A percentile compares a stretch with the other conserved stretches of the same genome.
Evolutionary conservation across 2,888 invertebrate genomes (phyloP).

Genomic region (Volucella zonaria): DNA sequence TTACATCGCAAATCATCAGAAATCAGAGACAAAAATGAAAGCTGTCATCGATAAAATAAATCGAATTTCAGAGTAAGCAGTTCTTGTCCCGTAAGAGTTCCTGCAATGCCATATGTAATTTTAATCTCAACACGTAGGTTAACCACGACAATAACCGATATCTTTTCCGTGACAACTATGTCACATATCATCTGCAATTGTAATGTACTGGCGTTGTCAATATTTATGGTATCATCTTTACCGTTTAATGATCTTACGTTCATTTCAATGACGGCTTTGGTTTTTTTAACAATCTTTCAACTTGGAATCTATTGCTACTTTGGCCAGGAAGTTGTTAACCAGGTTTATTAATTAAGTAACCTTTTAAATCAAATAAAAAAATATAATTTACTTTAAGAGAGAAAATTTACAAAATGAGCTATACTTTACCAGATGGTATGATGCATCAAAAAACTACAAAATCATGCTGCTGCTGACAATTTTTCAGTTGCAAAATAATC

Average conservation of each 20-base stretch:
- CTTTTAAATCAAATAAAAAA: no score
- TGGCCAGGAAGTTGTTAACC: slow-evolving; percentile 11
- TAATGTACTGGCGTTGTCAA: background rate
- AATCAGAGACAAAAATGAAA: background rate
- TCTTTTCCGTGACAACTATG: slow-evolving; percentile 12
- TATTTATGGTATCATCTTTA: slow-evolving; percentile 9
- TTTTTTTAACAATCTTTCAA: background rate
- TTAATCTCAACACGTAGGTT: background rate
- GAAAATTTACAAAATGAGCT: background rate
- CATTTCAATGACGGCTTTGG: background rate
- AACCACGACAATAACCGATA: background rate
- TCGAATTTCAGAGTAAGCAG: background rate
- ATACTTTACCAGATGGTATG: background rate
- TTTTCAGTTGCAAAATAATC: background rate
- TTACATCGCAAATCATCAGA: background rate
- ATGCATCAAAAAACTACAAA: slow-evolving; percentile 1
- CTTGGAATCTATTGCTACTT: slow-evolving; percentile 24
- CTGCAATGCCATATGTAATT: background rate
- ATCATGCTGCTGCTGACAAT: background rate
- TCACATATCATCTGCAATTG: slow-evolving; percentile 8
- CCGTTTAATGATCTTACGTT: slow-evolving; percentile 4
- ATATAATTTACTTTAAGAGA: background rate
- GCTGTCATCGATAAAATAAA: slow-evolving; percentile 5
- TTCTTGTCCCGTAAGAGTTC: background rate
- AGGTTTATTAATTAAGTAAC: background rate